Evolutionary conservation across 2,888 invertebrate genomes (phyloP), one percentile per base, ranked within the genome.

Genomic region (Anarsia innoxiella): DNA sequence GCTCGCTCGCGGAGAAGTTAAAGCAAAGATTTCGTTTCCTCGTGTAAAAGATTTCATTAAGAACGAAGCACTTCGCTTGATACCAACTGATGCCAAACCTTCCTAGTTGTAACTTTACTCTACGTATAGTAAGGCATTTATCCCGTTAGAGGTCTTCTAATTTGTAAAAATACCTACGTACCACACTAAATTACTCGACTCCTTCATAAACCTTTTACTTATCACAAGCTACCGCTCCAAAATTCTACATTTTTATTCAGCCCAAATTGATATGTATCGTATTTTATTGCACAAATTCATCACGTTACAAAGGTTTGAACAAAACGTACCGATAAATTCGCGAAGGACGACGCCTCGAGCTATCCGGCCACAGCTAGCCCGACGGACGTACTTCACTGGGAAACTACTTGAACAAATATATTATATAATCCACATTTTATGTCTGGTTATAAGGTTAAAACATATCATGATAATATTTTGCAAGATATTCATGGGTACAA

Each of bases 191-290:
- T 69, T 68, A 72, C 65, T 49, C 47, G 55, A 54, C 49, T 51
- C 58, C 59, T 59, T 54, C 61, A 65, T 62, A 65, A 62, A 52
- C 60, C 63, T 51, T 50, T 52, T 43, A 49, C 66, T 66, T 76
- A 77, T 65, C 69, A 66, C 62, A 79, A 78, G 70, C 78, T 72
- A 66, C 74, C 78, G 70, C 74, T 74, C 75, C 77, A 65, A 61
- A 59, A 59, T 56, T 58, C 63, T 70, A 66, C 59, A 56, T 60
- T 64, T 65, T 63, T 63, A 62, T 59, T 76, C 76, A 83, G 82
- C 80, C 74, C 73, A 71, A 78, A 65, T 82, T 84, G 83, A 84
- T 84, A 84, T 83, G 83, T 84, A 78, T 84, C 80, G 80, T 78
- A 74, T 60, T 73, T 75, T 75, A 74, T 72, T 75, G 70, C 75